Evolutionary conservation across 53 echinoderm and acorn worm genomes (phyloP), one percentile per base, ranked within the genome.

Genomic region (Stichopus horrens): DNA sequence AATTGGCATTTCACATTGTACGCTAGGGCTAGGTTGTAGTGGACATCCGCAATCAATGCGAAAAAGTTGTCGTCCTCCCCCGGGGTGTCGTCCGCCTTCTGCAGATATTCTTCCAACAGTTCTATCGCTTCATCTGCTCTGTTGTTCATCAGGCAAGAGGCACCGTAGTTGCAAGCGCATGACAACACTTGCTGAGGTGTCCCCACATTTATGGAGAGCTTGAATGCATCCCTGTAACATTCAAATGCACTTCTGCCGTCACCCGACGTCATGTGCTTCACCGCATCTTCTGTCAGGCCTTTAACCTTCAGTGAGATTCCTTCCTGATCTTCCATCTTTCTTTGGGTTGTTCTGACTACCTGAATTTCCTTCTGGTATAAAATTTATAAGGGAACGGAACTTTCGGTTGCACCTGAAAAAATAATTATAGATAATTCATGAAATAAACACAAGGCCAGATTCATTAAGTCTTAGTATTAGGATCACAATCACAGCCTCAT

Each of bases 131-230:
- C 37, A 51, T 94, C 86, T 8, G 91, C 57, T 2, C 88, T 84
- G 3, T 90, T 88, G 60, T 88, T 77, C 20, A 92, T 89, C 9
- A 94, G 65, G 53, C 90, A 86, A 10, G 92, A 90, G 53, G 96
- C 96, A 53, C 96, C 96, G 66, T 95, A 93, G 89, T 96, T 95
- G 73, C 95, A 96, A 9, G 91, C 95, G 74, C 96, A 96, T 2
- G 93, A 91, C 53, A 92, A 76, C 9, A 95, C 76, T 73, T 90
- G 74, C 37, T 89, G 91, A 52, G 67, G 85, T 8, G 23, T 85
- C n/a, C 85, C 85, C 57, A 63, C 85, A 14, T 85, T 59, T 18
- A 85, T 23, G 5, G 85, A 85, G 10, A 85, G 58, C 59, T 85
- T 63, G 53, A 85, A 85, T 18, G 85, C 85, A 19, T 85, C 60